Evolutionary conservation across 1,140 invertebrate genomes (phyloP).

Genomic region (Papilio xuthus): DNA sequence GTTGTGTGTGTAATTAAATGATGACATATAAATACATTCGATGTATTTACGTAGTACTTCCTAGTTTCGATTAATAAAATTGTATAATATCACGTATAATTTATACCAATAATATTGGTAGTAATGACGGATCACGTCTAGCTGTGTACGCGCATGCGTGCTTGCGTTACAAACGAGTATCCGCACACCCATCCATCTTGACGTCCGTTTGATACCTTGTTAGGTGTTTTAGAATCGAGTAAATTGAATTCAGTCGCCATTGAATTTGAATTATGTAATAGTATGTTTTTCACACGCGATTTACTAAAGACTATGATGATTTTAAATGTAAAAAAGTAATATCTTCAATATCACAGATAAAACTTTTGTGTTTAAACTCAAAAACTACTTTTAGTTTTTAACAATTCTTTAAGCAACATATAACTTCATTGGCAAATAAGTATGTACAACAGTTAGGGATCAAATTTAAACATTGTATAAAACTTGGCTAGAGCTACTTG

Average conservation of each 20-base stretch:
- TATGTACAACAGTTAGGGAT: too few species aligned
- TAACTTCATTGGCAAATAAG: too few species aligned
- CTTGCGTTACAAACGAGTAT: slow-evolving; percentile 14
- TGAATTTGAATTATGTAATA: slow-evolving; percentile 21
- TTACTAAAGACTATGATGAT: not conserved
- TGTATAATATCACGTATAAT: not conserved
- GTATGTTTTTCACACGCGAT: slow-evolving; percentile 6
- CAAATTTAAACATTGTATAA: too few species aligned
- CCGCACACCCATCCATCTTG: slow-evolving; percentile 24
- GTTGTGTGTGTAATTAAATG: too few species aligned
- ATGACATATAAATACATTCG: not conserved
- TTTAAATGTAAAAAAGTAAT: not conserved
- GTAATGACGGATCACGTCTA: slow-evolving; percentile 19
- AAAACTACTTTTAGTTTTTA: too few species aligned
- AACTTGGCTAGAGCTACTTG: too few species aligned
- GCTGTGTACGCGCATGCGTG: not conserved
- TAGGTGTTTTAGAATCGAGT: slow-evolving; percentile 33
- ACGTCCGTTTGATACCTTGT: slow-evolving; percentile 22
- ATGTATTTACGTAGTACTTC: not conserved
- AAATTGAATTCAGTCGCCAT: slow-evolving; percentile 26
- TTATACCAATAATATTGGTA: slow-evolving; percentile 14
- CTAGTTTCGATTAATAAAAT: not conserved
- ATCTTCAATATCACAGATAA: not conserved
- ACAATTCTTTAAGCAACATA: too few species aligned
- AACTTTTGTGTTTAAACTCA: too few species aligned